These are phyloP conservation scores for Sebastolobus alascanus DNA, from an alignment of 2,797 vertebrate species.

Conservation along the genomic window DNA sequence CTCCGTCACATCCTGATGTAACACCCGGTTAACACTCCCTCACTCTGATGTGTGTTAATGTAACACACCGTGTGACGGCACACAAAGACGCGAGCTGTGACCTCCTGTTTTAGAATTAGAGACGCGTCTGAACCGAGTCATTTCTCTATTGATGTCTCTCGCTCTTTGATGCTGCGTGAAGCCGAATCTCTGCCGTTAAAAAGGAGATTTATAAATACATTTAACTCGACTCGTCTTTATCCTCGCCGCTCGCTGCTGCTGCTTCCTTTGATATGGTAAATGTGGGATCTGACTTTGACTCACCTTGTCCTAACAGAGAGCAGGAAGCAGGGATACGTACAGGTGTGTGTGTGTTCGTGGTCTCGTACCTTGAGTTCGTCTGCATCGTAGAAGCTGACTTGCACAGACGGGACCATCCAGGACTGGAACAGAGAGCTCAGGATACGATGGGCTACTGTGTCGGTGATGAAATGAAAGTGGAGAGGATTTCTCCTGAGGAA, in stretches of 20 bases:
- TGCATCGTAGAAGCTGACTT: constrained; percentile 94
- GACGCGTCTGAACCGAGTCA: neutral
- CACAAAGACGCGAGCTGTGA: neutral
- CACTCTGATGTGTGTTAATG: constrained; percentile 18
- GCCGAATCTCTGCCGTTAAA: constrained; percentile 11
- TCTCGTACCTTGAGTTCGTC: constrained; percentile 92
- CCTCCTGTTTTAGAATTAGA: neutral
- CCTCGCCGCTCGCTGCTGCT: neutral
- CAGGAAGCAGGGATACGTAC: neutral
- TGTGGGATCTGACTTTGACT: constrained; percentile 21
- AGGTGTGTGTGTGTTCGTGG: neutral
- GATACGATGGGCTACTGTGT: constrained; percentile 91
- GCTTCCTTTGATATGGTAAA: constrained; percentile 30
- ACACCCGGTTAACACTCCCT: neutral
- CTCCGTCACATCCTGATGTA: neutral
- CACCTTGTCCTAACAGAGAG: constrained; percentile 8
- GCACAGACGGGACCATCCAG: constrained; percentile 96
- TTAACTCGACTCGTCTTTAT: neutral
- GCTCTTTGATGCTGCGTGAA: constrained; percentile 34
- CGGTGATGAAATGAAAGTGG: constrained; percentile 96
- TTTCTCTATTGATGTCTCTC: neutral
- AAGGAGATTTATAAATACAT: constrained; percentile 23
- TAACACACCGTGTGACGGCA: neutral
- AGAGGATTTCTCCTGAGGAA: constrained; percentile 93
- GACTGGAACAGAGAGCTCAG: constrained; percentile 92